Conservation (phyloP, 2,113 vertebrate genomes). For the Sinosuthora webbiana region DNA sequence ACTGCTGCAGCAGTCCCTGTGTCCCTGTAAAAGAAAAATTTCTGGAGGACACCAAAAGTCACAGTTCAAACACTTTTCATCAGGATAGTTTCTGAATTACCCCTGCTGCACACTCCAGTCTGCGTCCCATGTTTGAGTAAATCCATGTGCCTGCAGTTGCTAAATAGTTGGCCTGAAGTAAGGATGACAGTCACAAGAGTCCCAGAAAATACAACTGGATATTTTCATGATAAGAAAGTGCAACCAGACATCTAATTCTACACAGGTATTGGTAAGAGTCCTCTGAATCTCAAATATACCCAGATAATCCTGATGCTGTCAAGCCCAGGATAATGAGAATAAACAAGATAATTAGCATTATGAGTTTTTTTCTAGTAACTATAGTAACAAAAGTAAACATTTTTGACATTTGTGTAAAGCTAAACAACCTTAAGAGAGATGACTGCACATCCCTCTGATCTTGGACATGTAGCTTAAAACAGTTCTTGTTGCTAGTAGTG, state of each 20-base stretch:
- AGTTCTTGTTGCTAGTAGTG: not conserved
- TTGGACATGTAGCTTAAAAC: not conserved
- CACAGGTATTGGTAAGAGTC: not conserved
- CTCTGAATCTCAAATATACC: not conserved
- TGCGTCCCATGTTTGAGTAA: not conserved
- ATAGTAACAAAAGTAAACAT: not conserved
- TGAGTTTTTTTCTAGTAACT: not conserved
- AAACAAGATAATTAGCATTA: not conserved
- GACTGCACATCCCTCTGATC: not conserved
- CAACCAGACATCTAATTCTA: not conserved
- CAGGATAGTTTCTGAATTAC: not conserved
- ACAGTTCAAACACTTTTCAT: not conserved
- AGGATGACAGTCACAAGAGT: not conserved
- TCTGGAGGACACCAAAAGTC: not conserved
- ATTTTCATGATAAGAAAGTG: not conserved
- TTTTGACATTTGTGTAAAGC: not conserved
- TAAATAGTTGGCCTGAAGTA: not conserved
- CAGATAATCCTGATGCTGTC: not conserved
- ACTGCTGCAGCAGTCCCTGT: not conserved
- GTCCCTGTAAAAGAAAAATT: not conserved
- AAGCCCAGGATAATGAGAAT: not conserved
- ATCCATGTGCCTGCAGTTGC: not conserved
- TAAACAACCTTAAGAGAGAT: not conserved
- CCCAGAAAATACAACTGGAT: not conserved
- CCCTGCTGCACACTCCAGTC: not conserved